A percentile compares a stretch with the other conserved stretches of the same genome.
These are phyloP conservation scores for Tupaia chinensis DNA, from an alignment of 2,113 vertebrate species.

Conservation along the genomic window DNA sequence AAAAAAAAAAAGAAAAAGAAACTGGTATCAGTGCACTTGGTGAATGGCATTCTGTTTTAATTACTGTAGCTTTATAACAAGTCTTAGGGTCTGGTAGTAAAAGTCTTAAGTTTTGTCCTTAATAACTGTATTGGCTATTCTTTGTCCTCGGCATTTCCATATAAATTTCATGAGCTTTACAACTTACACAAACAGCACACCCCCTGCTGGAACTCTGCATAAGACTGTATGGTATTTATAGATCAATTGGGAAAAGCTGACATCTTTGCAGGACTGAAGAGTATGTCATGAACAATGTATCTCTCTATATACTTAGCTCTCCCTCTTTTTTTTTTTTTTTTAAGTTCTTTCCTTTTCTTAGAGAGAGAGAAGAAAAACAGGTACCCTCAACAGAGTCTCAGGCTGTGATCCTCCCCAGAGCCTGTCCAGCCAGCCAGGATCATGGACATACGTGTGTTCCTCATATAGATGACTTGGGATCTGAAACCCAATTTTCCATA, in stretches of 20 bases:
- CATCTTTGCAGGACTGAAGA: background rate
- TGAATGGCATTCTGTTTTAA: background rate
- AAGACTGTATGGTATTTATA: background rate
- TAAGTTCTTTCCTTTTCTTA: background rate
- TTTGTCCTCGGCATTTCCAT: background rate
- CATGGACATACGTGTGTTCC: no score
- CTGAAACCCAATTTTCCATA: no score
- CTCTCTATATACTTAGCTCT: background rate
- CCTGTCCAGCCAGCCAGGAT: no score
- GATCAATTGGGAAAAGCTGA: background rate
- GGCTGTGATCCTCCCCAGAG: no score
- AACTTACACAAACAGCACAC: background rate
- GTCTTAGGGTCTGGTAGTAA: background rate
- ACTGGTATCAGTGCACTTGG: background rate
- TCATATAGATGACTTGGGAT: no score
- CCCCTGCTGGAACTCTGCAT: background rate
- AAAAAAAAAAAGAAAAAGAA: no score
- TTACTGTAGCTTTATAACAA: slow-evolving; percentile 1
- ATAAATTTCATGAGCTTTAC: background rate
- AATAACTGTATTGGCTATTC: slow-evolving; percentile 34
- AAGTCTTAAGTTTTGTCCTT: slow-evolving; percentile 28
- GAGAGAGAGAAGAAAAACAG: no score
- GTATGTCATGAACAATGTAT: background rate
- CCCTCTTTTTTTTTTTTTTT: background rate
- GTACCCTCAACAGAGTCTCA: no score